A percentile compares a stretch with the other conserved stretches of the same genome.
phyloP scores from a whole-genome alignment of 2,888 invertebrate species.

The Thereva nobilitata region DNA sequence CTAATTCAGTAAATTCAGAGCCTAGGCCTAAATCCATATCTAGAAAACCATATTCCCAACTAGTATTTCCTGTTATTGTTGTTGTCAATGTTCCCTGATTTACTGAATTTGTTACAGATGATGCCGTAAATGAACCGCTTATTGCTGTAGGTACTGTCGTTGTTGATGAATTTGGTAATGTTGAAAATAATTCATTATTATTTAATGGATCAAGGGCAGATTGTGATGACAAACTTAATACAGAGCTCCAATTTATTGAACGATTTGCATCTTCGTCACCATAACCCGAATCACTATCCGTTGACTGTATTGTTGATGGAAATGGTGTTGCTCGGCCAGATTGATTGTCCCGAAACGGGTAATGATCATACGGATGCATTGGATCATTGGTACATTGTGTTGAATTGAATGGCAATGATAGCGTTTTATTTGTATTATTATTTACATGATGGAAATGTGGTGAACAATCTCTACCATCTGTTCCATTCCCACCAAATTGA shows the following conservation, averaged over 20 bases:
- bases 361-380: conserved; percentile 57
- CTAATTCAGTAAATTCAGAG: conserved; percentile 61
- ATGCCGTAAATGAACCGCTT: conserved; percentile 36
- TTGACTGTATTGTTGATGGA: conserved; percentile 55
- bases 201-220: conserved; percentile 81
- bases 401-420: conserved; percentile 13
- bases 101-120: conserved; percentile 42
- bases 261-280: conserved; percentile 76
- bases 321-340: conserved; percentile 74
- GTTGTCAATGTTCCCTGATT: conserved; percentile 33
- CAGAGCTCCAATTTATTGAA: conserved; percentile 90
- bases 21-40: conserved; percentile 60
- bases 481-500: conserved; percentile 36
- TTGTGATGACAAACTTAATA: conserved; percentile 82
- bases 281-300: conserved; percentile 75
- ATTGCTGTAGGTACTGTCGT: conserved; percentile 42
- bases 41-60: conserved; percentile 57
- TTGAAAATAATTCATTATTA: conserved; percentile 72
- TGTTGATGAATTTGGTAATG: conserved; percentile 53
- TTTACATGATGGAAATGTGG: conserved; percentile 8
- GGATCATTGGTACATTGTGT: conserved; percentile 43
- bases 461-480: conserved; percentile 26
- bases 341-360: conserved; percentile 56
- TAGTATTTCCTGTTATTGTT: conserved; percentile 45
- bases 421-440: not conserved